These are phyloP conservation scores for Cryptoblepharus egeriae DNA, from an alignment of 2,797 vertebrate genomes.

Conservation along the genomic window DNA sequence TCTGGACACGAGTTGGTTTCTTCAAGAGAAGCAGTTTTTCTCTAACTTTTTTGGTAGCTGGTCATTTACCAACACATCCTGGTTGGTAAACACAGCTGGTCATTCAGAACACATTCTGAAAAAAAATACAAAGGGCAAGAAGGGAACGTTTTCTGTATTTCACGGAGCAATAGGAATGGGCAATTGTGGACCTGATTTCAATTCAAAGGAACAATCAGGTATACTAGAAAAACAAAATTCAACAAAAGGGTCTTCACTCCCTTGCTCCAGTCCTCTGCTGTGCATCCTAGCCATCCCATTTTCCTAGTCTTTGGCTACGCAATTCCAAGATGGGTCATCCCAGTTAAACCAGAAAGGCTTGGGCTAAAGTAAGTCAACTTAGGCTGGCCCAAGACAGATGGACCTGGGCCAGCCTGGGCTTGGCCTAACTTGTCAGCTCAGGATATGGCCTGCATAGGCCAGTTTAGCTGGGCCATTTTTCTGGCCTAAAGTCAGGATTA, in stretches of 20 bases:
- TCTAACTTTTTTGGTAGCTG: conserved; percentile 20
- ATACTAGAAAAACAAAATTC: no score
- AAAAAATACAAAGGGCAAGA: neutral
- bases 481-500: no score
- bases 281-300: neutral
- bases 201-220: neutral
- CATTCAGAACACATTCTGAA: neutral
- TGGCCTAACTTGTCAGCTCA: no score
- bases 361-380: no score
- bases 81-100: no score
- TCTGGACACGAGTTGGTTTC: neutral
- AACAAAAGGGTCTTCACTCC: neutral
- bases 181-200: neutral
- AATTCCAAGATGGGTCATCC: no score
- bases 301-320: neutral
- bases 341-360: no score
- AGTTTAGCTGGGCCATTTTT: no score
- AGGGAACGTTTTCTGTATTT: neutral
- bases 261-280: neutral
- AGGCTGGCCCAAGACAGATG: no score
- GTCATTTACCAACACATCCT: no score
- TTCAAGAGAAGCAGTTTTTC: conserved; percentile 2
- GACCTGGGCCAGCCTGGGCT: no score
- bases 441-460: no score
- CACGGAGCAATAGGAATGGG: neutral